These are phyloP conservation scores for Colostygia pectinataria DNA, from an alignment of 2,888 invertebrate species.

Conservation along the genomic window DNA sequence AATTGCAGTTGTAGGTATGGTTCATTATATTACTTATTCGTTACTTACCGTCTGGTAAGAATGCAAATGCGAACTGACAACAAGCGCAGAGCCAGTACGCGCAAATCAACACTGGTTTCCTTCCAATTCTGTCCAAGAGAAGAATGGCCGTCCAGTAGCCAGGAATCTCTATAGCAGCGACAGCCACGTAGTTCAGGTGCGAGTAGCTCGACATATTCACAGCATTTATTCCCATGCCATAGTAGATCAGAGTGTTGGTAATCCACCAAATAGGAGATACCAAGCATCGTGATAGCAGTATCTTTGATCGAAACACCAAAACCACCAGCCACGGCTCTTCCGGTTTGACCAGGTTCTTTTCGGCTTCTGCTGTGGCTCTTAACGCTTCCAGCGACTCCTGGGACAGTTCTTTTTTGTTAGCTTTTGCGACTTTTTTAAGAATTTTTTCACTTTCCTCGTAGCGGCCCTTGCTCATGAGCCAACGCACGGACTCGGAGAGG, in stretches of 20 bases:
- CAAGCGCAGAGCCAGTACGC: slow-evolving; percentile 85
- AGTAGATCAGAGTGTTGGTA: slow-evolving; percentile 87
- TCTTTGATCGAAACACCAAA: slow-evolving; percentile 56
- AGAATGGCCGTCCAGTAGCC: slow-evolving; percentile 86
- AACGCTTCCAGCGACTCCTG: slow-evolving; percentile 77
- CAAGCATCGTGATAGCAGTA: slow-evolving; percentile 57
- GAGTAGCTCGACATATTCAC: slow-evolving; percentile 86
- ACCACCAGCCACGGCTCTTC: slow-evolving; percentile 63
- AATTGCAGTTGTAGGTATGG: no score
- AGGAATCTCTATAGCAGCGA: slow-evolving; percentile 87
- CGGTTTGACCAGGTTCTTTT: slow-evolving; percentile 51
- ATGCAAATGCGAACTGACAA: slow-evolving; percentile 84
- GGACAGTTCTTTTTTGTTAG: slow-evolving; percentile 83
- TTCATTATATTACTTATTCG: no score
- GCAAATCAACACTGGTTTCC: slow-evolving; percentile 84
- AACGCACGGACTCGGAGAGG: slow-evolving; percentile 89
- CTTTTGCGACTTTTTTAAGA: slow-evolving; percentile 84
- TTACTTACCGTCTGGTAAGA: slow-evolving; percentile 78
- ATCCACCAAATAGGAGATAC: slow-evolving; percentile 86
- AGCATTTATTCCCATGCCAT: slow-evolving; percentile 87
- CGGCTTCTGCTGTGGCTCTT: slow-evolving; percentile 59
- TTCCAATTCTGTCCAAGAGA: slow-evolving; percentile 84
- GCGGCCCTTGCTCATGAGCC: slow-evolving; percentile 88
- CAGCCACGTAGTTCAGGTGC: slow-evolving; percentile 86
- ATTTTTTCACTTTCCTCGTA: slow-evolving; percentile 85